Conservation (phyloP, 2,797 vertebrate genomes). For the Mus minutoides region DNA sequence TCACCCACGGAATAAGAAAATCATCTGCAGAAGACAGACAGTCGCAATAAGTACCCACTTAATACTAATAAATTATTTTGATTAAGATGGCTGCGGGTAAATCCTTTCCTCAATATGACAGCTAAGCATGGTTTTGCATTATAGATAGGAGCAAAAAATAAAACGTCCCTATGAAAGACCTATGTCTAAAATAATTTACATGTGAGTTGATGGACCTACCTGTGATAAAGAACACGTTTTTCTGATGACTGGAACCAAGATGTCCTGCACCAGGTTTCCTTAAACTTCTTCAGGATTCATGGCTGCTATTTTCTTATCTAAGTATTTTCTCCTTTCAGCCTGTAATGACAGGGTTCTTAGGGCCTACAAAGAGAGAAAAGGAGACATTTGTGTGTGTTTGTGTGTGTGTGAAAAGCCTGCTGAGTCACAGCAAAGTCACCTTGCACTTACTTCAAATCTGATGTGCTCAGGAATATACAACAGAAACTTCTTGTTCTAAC, state of each 20-base stretch:
- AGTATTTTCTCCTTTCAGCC: slow-evolving; percentile 77
- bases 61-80: neutral
- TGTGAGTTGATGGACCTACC: slow-evolving; percentile 58
- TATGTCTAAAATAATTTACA: slow-evolving; percentile 51
- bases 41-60: neutral
- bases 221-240: slow-evolving; percentile 78
- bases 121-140: neutral
- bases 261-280: slow-evolving; percentile 65
- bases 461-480: slow-evolving; percentile 62
- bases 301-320: slow-evolving; percentile 78
- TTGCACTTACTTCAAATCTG: slow-evolving; percentile 69
- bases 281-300: slow-evolving; percentile 70
- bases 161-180: slow-evolving; percentile 30
- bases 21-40: neutral
- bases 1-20: neutral
- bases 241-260: slow-evolving; percentile 45
- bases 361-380: slow-evolving; percentile 65
- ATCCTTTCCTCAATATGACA: neutral
- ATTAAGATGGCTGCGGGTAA: neutral
- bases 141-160: neutral
- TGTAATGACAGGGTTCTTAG: slow-evolving; percentile 82
- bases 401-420: slow-evolving; percentile 56
- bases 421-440: slow-evolving; percentile 81
- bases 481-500: slow-evolving; percentile 22
- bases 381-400: neutral